Conservation (phyloP, 2,113 vertebrate genomes). For the Ifrita kowaldi region DNA sequence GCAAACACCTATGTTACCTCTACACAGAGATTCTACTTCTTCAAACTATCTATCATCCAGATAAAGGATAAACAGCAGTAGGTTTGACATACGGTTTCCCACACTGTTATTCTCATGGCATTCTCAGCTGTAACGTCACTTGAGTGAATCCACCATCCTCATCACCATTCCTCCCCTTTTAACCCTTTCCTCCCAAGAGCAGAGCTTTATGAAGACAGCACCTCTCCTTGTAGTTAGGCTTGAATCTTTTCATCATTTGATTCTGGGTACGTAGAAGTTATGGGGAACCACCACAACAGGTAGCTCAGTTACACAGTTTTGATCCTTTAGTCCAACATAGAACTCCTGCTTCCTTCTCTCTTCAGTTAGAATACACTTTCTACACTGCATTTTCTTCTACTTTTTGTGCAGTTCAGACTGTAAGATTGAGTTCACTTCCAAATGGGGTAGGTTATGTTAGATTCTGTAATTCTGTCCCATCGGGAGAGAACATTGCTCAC, state of each 20-base stretch:
- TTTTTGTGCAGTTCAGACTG: neutral
- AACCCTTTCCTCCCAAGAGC: neutral
- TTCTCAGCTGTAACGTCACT: neutral
- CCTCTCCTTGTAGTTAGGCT: neutral
- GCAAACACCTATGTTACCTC: neutral
- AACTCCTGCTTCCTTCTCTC: neutral
- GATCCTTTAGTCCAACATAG: neutral
- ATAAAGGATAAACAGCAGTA: neutral
- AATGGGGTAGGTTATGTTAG: neutral
- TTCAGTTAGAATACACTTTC: neutral
- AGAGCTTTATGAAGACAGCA: neutral
- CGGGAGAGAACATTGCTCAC: neutral
- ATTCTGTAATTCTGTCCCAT: neutral
- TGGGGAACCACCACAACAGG: neutral
- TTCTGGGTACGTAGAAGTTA: neutral
- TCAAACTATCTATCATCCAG: neutral
- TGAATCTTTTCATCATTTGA: neutral
- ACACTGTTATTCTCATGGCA: neutral
- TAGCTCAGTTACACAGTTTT: neutral
- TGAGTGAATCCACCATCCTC: neutral
- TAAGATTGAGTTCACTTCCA: neutral
- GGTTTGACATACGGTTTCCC: neutral
- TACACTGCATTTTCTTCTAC: neutral
- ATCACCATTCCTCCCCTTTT: neutral
- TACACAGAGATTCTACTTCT: neutral